phyloP scores from a whole-genome alignment of 35 echinoderm and acorn worm species.

The Heliocidaris tuberculata region DNA sequence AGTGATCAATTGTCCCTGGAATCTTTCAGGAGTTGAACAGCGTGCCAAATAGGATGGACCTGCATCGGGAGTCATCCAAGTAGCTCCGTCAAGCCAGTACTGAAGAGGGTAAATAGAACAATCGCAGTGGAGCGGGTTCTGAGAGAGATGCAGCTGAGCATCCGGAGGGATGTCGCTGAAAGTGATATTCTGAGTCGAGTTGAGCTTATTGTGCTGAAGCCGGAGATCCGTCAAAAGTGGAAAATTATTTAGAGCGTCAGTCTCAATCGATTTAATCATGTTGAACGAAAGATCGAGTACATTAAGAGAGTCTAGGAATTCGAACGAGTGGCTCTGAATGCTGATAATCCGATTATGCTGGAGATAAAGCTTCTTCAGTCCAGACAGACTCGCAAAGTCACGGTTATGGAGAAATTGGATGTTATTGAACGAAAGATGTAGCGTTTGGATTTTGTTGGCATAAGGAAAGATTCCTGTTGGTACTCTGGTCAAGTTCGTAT shows the following conservation, averaged over 20 bases:
- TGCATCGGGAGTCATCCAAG: background rate
- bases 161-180: background rate
- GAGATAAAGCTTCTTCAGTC: background rate
- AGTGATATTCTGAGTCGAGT: background rate
- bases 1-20: background rate
- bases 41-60: background rate
- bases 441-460: background rate
- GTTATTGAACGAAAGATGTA: constrained; percentile 25
- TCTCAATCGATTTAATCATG: background rate
- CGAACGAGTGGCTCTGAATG: background rate
- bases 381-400: constrained; percentile 7
- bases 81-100: background rate
- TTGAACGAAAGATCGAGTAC: constrained; percentile 6
- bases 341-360: background rate
- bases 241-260: background rate
- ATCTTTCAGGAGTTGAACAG: background rate
- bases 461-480: constrained; percentile 17
- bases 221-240: background rate
- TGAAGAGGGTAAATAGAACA: constrained; percentile 26
- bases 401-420: constrained; percentile 30
- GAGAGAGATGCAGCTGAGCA: background rate
- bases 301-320: background rate
- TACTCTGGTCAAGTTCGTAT: constrained; percentile 16
- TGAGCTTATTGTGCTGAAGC: background rate
- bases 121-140: constrained; percentile 24